Base-by-base conservation (phyloP, 2,888 invertebrate genomes). In the Liposcelis brunnea region DNA sequence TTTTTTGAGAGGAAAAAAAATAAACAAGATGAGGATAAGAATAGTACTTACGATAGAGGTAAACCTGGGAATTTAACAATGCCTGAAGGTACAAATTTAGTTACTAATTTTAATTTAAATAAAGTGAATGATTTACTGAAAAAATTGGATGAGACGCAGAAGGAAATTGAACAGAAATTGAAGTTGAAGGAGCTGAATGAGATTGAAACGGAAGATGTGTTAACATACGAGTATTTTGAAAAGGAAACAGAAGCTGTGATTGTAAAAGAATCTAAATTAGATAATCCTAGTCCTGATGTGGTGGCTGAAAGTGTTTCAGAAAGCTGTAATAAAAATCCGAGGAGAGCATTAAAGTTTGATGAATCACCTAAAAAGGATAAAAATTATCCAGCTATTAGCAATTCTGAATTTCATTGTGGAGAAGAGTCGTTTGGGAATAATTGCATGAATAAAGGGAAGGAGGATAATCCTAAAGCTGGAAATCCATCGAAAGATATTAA, bases 101-200 rank as follows among this genome's bases (percentile, higher is more conserved):
- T 26, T 26, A 8, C 26, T 26, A 26, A 26, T 26, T 26, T 26
- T 26, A 26, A 26, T 26, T 26, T 26, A 26, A 26, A 26, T 26
- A 26, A 26, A 26, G 61, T 67, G 1, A 61, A 67, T 36, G 58
- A 61, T 35, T 53, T 67, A 46, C 53, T 68, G 26, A 58, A 59
- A 47, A 61, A 64, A 49, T 61, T 67, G 56, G 66, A 68, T 50
- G 53, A 53, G 12, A 61, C 62, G 2, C 62, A 67, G 43, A 55
- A 55, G 37, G 58, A 60, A 50, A 55, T 63, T 31, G 59, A 61
- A 2, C 56, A 56, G 36, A 57, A 58, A 45, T 48, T 53, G 5
- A 49, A 49, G 26, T 35, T 33, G 14, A 43, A 47, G 26, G 47
- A 47, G 8, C 8, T 26, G 26, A 26, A 8, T 26, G 26, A 26